These are phyloP conservation scores for Pangasianodon hypophthalmus DNA, from an alignment of 2,113 vertebrate species.

Conservation along the genomic window DNA sequence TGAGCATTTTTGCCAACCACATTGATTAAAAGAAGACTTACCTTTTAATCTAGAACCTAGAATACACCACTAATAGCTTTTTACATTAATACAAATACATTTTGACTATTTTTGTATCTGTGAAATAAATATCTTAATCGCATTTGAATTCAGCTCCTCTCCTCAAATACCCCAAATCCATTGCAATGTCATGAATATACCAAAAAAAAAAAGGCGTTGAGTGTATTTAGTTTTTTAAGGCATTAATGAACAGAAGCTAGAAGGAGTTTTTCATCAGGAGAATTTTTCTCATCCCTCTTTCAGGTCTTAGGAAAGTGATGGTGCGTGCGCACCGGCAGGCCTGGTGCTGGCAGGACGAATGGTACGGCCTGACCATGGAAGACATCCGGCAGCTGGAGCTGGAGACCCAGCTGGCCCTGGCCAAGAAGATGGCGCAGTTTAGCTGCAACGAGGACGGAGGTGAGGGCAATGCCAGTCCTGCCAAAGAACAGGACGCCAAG, in stretches of 20 bases:
- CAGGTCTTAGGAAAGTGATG: constrained; percentile 96
- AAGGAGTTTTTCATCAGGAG: too few relatives aligned
- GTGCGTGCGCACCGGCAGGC: constrained; percentile 95
- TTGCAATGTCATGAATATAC: not conserved
- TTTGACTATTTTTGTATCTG: too few relatives aligned
- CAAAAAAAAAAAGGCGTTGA: not conserved
- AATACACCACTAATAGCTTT: not conserved
- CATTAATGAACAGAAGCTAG: not conserved
- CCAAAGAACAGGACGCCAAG: constrained; percentile 73
- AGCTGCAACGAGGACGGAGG: constrained; percentile 69
- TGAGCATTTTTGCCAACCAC: not conserved
- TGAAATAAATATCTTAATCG: too few relatives aligned
- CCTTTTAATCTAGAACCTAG: not conserved
- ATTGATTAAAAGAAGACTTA: not conserved
- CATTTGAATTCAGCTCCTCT: not conserved
- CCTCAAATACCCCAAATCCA: not conserved
- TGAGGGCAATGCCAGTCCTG: constrained; percentile 64
- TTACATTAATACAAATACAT: too few relatives aligned
- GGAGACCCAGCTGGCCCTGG: constrained; percentile 80
- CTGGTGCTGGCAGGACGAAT: constrained; percentile 99
- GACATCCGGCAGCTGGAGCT: constrained; percentile 94
- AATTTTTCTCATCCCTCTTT: not conserved
- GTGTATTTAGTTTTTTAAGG: not conserved
- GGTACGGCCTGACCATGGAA: constrained; percentile 95
- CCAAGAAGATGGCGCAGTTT: constrained; percentile 80